These are phyloP conservation scores for Poeciliopsis retropinna DNA, from an alignment of 2,113 vertebrate genomes.

Conservation along the genomic window DNA sequence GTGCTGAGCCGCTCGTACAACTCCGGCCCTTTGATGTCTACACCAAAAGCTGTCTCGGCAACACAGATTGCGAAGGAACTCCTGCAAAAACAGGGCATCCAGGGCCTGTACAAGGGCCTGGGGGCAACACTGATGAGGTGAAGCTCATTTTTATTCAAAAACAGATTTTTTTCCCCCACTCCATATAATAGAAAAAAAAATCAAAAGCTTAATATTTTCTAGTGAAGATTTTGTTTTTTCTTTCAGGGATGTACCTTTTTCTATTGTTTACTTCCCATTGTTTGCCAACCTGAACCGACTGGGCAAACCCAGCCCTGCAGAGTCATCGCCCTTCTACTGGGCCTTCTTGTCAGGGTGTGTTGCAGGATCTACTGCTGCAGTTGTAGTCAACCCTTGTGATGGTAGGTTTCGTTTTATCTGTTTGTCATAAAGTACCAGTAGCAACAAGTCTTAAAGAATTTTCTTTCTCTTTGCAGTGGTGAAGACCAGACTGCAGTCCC, in stretches of 20 bases:
- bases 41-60: slow-evolving; percentile 73
- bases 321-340: slow-evolving; percentile 79
- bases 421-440: background rate
- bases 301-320: slow-evolving; percentile 68
- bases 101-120: slow-evolving; percentile 83
- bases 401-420: slow-evolving; percentile 60
- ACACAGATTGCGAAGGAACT: slow-evolving; percentile 82
- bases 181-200: background rate
- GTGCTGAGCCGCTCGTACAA: slow-evolving; percentile 81
- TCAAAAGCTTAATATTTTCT: background rate
- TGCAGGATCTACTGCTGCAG: slow-evolving; percentile 78
- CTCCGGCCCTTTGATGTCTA: slow-evolving; percentile 54
- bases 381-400: slow-evolving; percentile 84
- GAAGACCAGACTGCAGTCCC: slow-evolving; percentile 84
- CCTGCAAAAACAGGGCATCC: slow-evolving; percentile 78
- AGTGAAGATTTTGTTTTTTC: slow-evolving; percentile 4
- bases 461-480: slow-evolving; percentile 71
- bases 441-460: background rate
- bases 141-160: background rate
- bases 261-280: slow-evolving; percentile 84
- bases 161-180: fast-evolving
- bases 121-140: slow-evolving; percentile 85
- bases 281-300: slow-evolving; percentile 83
- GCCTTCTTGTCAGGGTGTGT: slow-evolving; percentile 82
- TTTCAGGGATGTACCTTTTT: slow-evolving; percentile 85